Evolutionary conservation across 2,797 vertebrate species (phyloP).

Genomic region (Myotis pilosus): DNA sequence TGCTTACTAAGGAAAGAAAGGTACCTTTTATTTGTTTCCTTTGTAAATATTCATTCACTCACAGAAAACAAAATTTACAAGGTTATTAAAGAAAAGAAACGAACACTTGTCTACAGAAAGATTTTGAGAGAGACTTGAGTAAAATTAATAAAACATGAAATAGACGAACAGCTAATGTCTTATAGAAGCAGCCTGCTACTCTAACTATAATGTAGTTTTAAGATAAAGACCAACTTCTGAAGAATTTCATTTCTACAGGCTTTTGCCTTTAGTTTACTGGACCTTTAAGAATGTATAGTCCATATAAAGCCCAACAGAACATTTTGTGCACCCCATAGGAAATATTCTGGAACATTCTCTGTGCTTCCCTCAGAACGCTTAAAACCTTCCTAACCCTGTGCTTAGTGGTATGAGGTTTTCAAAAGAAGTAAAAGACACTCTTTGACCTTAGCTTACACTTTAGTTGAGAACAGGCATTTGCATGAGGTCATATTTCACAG

Average conservation of each 20-base stretch:
- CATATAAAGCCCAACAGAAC: not conserved
- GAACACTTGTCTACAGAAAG: not conserved
- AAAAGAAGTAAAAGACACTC: conserved; percentile 34
- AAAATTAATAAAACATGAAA: conserved; percentile 42
- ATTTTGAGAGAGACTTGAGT: conserved; percentile 20
- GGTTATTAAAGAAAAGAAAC: conserved; percentile 22
- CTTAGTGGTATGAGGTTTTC: not conserved
- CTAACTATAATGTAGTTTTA: not conserved
- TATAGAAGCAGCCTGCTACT: not conserved
- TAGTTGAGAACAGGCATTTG: conserved; percentile 38
- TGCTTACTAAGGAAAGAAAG: not conserved
- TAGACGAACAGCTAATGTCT: not conserved
- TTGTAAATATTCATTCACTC: conserved; percentile 13
- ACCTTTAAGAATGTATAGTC: not conserved
- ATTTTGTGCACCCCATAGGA: not conserved
- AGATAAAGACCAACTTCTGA: not conserved
- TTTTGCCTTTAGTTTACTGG: not conserved
- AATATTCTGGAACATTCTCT: not conserved
- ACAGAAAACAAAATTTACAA: not conserved
- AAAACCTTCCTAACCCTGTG: not conserved
- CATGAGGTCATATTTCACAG: conserved; percentile 59
- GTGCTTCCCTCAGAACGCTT: not conserved
- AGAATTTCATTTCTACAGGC: not conserved
- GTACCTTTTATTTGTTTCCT: conserved; percentile 21
- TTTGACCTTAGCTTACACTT: conserved; percentile 33